Evolutionary conservation across 1,140 invertebrate species (phyloP), one percentile per base, ranked within the genome.

Genomic region (Cydia strobilella): DNA sequence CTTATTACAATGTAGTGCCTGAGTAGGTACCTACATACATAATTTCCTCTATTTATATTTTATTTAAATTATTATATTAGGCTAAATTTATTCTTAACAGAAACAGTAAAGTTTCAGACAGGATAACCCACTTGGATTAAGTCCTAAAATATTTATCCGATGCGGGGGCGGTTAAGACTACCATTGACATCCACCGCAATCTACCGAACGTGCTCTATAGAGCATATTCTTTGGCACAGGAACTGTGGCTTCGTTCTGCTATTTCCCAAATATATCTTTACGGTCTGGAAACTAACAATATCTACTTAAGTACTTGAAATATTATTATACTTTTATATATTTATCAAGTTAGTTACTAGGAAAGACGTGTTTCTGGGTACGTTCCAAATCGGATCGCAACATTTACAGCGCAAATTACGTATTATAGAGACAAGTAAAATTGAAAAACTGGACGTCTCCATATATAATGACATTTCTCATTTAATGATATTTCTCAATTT

Each of bases 361-460:
- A 18, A 15, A 59, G 54, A 59, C 18, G 54, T n/a, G 10, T 59
- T 23, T 7, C 54, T 59, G 54, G 54, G 7, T 10, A 20, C 7
- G 54, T 23, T 59, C 18, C 54, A 59, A 59, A 59, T 59, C 54
- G 54, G 54, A 59, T 59, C 54, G 18, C 54, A 59, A 59, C 18
- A 59, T 59, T 59, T 59, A 59, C 54, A 59, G 54, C n/a, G 18
- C 54, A 59, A 59, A 59, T 59, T 59, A 59, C 54, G 20, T n/a
- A 6, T 12, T 23, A 59, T 23, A 59, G 54, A 23, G 54, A 59
- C 20, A 59, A 59, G 20, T 54, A 59, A 23, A 59, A 23, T 59
- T 23, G 12, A 59, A 59, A 59, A 10, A 59, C 54, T 23, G 20
- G 1, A 9, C n/a, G 3, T 54, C 6, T 54, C 51, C 12, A 54